Base-by-base conservation (phyloP, 2,113 vertebrate species). In the Catharus bicknelli region DNA sequence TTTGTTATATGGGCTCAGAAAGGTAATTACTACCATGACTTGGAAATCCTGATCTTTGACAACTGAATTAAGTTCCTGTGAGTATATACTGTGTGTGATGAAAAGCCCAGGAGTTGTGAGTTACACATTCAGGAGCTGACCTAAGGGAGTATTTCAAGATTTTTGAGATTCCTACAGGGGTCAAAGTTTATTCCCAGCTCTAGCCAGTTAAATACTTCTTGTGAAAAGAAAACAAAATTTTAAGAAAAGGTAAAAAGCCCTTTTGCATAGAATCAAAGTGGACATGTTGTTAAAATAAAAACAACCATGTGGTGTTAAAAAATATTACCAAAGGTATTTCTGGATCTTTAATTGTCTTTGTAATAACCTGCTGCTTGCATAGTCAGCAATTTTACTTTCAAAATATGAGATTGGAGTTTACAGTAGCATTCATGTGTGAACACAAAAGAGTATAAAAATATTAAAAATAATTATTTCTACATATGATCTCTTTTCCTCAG, bases 11-110 rank as follows among this genome's bases (percentile, higher is more conserved):
- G 48, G 78, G 78, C 54, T 93, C 66, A 78, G 90, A 89, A 91
- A 92, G 67, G 91, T 94, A 94, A 95, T 96, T 96, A 84, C 89
- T 91, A 94, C 78, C 74, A 87, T 92, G 91, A 79, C 75, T 90
- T 89, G 75, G 86, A 76, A 94, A 93, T 82, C 63, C 81, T 92
- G 75, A 62, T 90, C 77, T 94, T 82, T 95, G 91, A 89, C 86
- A 96, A 85, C 32, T 69, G 84, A 92, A 82, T 93, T 93, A 85
- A 66, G 21, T 90, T 95, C 75, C 78, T 85, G n/a, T 62, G 72
- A 73, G 54, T 32, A 5, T 87, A 73, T 30, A 62, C 51, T 32
- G 6, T 84, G 74, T 68, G 72, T 62, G 78, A 36, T 50, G 54
- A 85, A 85, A 96, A 2, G 5, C 79, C n/a, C 70, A 76, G 69